Conservation (phyloP, 2,797 vertebrate genomes). For the Parambassis ranga region DNA sequence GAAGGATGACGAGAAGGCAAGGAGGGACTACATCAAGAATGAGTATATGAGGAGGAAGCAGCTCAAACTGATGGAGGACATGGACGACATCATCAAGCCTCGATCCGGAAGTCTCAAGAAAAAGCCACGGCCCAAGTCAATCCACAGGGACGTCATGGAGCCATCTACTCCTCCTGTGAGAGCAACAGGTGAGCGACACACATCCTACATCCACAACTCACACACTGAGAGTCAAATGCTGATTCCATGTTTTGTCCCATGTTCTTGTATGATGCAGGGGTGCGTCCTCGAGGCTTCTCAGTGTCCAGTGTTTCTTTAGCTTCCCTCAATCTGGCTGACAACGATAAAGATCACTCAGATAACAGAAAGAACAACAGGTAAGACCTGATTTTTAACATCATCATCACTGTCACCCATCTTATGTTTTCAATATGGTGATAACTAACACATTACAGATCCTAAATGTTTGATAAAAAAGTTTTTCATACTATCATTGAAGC, state of each 20-base stretch:
- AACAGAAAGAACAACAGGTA: slow-evolving; percentile 94
- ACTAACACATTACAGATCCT: background rate
- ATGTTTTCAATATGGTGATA: too few species aligned
- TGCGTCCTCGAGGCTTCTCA: slow-evolving; percentile 87
- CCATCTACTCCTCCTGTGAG: slow-evolving; percentile 85
- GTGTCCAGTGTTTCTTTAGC: slow-evolving; percentile 95
- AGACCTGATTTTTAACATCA: too few species aligned
- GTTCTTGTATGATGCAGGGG: slow-evolving; percentile 75
- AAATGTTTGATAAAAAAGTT: background rate
- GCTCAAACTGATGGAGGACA: slow-evolving; percentile 94
- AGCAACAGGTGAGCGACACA: slow-evolving; percentile 81
- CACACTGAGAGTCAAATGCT: too few species aligned
- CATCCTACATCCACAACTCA: background rate
- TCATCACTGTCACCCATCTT: too few species aligned
- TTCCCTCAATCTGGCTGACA: slow-evolving; percentile 92
- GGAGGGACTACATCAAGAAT: slow-evolving; percentile 91
- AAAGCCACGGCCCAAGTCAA: slow-evolving; percentile 94
- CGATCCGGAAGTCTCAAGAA: slow-evolving; percentile 88
- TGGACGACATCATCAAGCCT: slow-evolving; percentile 91
- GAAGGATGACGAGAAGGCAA: slow-evolving; percentile 90
- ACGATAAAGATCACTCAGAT: slow-evolving; percentile 86
- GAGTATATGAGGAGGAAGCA: slow-evolving; percentile 95
- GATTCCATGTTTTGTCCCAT: slow-evolving; percentile 22
- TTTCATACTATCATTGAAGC: background rate
- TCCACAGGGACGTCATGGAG: slow-evolving; percentile 92